These are phyloP conservation scores for Syritta pipiens DNA, from an alignment of 2,888 invertebrate genomes.

Conservation along the genomic window DNA sequence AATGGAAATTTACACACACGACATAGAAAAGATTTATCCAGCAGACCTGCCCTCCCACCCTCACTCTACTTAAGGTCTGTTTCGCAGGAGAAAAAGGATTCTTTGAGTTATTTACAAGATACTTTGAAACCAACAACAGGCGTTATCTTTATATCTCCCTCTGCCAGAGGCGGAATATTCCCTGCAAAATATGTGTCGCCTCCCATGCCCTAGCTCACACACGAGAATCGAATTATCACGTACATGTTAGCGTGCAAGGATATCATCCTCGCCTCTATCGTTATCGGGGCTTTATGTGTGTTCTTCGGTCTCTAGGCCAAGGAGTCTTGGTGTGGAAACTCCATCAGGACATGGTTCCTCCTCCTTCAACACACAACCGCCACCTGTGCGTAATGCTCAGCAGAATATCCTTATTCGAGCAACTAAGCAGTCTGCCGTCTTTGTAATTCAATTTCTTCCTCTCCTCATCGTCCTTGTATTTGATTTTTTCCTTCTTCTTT, in stretches of 20 bases:
- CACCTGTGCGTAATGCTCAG: constrained; percentile 3
- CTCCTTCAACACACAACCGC: neutral
- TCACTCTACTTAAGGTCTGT: neutral
- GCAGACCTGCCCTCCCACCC: too few species aligned
- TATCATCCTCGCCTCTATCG: neutral
- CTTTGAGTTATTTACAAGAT: constrained; percentile 54
- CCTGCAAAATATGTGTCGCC: neutral
- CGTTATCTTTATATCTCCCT: constrained; percentile 28
- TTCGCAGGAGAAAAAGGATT: constrained; percentile 21
- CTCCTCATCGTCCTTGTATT: neutral
- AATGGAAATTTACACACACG: constrained; percentile 20
- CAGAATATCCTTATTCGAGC: neutral
- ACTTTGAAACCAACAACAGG: constrained; percentile 56
- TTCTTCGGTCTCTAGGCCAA: too few species aligned
- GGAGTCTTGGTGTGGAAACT: too few species aligned
- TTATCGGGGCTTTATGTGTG: constrained; percentile 14
- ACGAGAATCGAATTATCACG: constrained; percentile 41
- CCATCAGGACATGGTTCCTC: too few species aligned
- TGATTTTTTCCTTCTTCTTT: neutral
- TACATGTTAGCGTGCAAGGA: neutral
- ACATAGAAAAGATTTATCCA: constrained; percentile 6
- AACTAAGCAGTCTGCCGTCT: constrained; percentile 19
- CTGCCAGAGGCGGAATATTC: constrained; percentile 19
- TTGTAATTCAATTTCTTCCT: neutral
- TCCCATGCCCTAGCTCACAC: neutral